Percentiles rank a stretch among this genome's conserved stretches.
phyloP scores from a whole-genome alignment of 2,888 invertebrate genomes.

The Melitaea athalia region DNA sequence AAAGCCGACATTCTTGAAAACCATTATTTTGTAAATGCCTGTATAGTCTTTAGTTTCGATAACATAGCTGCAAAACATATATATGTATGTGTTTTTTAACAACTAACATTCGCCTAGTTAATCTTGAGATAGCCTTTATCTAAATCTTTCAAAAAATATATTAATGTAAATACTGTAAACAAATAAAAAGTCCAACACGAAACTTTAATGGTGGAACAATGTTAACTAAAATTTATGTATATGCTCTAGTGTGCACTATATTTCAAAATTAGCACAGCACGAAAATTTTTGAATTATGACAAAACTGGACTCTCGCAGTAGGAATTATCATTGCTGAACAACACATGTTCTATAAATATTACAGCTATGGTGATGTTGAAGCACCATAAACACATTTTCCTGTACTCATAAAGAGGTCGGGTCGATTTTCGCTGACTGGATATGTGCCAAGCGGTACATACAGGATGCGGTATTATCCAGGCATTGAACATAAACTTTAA shows the following conservation, averaged over 20 bases:
- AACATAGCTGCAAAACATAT: no score
- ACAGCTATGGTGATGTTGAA: constrained; percentile 5
- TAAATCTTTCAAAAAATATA: no score
- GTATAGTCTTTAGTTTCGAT: background rate
- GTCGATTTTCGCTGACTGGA: constrained; percentile 27
- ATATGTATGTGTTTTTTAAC: no score
- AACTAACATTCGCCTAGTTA: no score
- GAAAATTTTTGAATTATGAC: constrained; percentile 2
- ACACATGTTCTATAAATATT: background rate
- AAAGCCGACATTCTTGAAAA: constrained; percentile 4
- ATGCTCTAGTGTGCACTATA: background rate
- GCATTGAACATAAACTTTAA: constrained; percentile 46
- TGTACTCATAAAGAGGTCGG: constrained; percentile 7
- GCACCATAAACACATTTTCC: constrained; percentile 9
- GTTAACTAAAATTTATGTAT: no score
- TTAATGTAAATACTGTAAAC: no score
- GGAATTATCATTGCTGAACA: background rate
- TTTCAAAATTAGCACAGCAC: constrained; percentile 1
- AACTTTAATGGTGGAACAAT: no score
- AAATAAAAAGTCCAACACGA: no score
- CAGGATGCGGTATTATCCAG: constrained; percentile 29
- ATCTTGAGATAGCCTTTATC: no score
- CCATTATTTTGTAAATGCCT: background rate
- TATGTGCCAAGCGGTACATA: constrained; percentile 28
- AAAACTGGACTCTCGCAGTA: background rate